Base-by-base conservation (phyloP, 1,140 invertebrate genomes). In the Trissolcus basalis region DNA sequence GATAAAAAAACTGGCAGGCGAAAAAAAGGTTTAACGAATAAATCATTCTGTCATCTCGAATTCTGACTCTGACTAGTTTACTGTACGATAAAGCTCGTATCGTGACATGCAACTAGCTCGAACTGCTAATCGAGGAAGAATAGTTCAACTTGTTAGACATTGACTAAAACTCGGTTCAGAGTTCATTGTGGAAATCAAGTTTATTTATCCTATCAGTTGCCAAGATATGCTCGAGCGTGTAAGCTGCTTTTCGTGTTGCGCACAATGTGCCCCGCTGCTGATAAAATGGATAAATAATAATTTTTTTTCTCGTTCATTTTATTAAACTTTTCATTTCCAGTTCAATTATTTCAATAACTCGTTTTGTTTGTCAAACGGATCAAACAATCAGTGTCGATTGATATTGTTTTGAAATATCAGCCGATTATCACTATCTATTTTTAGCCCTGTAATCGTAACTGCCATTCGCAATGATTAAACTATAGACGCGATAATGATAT, bases 81-180 rank as follows among this genome's bases (percentile, higher is more conserved):
- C 15, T 10, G 32, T n/a, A 39, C 56, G 61, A 67, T 73, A 65
- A 73, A 65, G 41, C 35, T 54, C 53, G 13, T 19, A 12, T 59
- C 45, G 36, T 11, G 14, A 35, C 19, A 16, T 36, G 11, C 27
- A 63, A 61, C 35, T 33, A 53, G 44, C 58, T 47, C 43, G 13
- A 60, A 63, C 39, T 47, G 15, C 33, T 64, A 64, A 61, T 61
- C 55, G 44, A 14, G 4, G 50, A 65, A 65, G 70, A 73, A 65
- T 65, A 73, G 70, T 65, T 65, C 43, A 72, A 65, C 48, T 55
- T 58, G 41, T 71, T 60, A 73, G 48, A 65, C 55, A 49, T 44
- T 65, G 61, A 55, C 60, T 39, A 61, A 73, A 73, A 67, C 50
- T 65, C 45, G 16, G 63, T 56, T 73, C 61, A 61, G 45, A 73